Evolutionary conservation across 2,113 vertebrate species (phyloP), one percentile per base, ranked within the genome.

Genomic region (Neotoma lepida): DNA sequence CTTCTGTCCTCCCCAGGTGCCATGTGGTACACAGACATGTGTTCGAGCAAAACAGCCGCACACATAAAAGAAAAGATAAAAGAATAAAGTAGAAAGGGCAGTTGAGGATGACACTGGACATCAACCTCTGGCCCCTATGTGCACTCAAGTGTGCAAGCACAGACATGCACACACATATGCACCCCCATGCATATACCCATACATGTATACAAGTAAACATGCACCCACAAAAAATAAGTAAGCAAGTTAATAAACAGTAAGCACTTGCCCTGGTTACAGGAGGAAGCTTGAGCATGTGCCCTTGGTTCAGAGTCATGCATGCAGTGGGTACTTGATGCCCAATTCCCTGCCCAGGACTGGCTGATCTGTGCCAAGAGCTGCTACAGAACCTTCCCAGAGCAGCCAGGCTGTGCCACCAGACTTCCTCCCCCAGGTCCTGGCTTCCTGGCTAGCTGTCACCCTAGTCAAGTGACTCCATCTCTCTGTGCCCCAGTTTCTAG

Each of bases 201-300:
- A 22, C 17, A 30, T 9, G 24, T 82, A 1, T 61, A 61, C 13
- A 84, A 15, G 46, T 33, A 44, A 63, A 8, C 44, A 14, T 8
- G 17, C 1, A 26, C 35, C 26, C 22, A 41, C 9, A 58, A 41
- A 9, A 46, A 2, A 51, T 51, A 51, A 51, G 56, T 3, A 44
- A 44, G 9, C 20, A 33, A 13, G 20, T 46, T 33, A 33, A 24
- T 24, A 51, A 56, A 44, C 8, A 64, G 0, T 4, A 35, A 64
- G 88, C 54, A 9, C 49, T 71, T 1, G 0, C 3, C 1, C 82
- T 46, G 82, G 12, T 10, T 77, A 86, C 41, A 35, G 58, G 64
- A 30, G 1, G 2, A 17, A 63, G 54, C 24, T 35, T 7, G 14
- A 56, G 17, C 1, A 0, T 3, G 44, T 1, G 6, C 9, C 0